Evolutionary conservation across 2,113 vertebrate species (phyloP).

Genomic region (Pelodiscus sinensis): DNA sequence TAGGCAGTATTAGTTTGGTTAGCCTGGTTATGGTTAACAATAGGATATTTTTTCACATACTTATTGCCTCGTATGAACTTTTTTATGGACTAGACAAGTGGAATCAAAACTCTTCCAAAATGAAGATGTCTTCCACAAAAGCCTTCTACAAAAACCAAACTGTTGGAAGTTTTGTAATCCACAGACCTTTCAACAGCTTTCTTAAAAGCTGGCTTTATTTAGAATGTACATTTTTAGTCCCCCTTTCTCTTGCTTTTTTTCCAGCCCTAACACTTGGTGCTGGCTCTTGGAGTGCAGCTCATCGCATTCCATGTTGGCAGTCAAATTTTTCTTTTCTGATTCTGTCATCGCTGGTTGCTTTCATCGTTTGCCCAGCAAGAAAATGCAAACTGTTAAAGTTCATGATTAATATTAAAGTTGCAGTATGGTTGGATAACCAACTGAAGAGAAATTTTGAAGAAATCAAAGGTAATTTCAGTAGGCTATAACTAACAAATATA

Average conservation of each 20-base stretch:
- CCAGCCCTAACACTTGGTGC: neutral
- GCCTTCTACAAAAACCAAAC: neutral
- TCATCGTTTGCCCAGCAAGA: neutral
- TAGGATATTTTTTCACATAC: neutral
- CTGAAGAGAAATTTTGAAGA: neutral
- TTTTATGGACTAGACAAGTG: too few relatives aligned
- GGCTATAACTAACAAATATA: neutral
- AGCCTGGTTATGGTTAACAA: neutral
- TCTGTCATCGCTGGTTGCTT: neutral
- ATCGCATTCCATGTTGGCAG: neutral
- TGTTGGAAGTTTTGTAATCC: neutral
- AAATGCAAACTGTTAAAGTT: neutral
- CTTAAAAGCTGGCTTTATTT: neutral
- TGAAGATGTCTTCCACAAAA: neutral
- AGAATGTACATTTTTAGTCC: neutral
- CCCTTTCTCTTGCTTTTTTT: neutral
- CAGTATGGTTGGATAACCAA: neutral
- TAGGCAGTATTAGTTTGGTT: neutral
- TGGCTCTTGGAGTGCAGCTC: neutral
- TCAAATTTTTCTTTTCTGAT: neutral
- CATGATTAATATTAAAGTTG: neutral
- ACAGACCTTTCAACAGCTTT: neutral
- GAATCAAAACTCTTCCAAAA: neutral
- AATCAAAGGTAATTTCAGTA: neutral
- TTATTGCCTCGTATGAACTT: too few relatives aligned